These are phyloP conservation scores for Julus scandinavius DNA, from an alignment of 2,888 invertebrate species.

Conservation along the genomic window DNA sequence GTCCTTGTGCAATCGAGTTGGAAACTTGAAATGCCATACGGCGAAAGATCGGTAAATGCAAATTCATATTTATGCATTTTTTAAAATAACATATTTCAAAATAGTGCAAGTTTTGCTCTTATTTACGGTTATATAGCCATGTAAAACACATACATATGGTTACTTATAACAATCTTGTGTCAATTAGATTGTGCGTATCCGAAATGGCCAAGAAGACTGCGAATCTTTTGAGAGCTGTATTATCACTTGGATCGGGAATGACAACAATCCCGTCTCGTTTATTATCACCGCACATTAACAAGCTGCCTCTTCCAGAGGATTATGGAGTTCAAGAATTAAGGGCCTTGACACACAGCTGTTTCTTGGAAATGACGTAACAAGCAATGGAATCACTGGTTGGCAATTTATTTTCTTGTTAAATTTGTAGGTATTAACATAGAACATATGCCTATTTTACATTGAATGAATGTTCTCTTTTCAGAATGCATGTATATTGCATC, in stretches of 20 bases:
- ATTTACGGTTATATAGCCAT: no score
- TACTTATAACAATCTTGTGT: background rate
- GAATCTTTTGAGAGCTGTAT: conserved; percentile 68
- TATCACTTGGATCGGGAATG: conserved; percentile 62
- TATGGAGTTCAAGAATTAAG: conserved; percentile 70
- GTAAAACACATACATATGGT: background rate
- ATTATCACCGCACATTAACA: conserved; percentile 68
- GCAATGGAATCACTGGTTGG: background rate
- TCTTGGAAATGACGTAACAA: conserved; percentile 62
- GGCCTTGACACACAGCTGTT: conserved; percentile 63
- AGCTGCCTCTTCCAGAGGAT: conserved; percentile 73
- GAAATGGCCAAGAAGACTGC: conserved; percentile 72
- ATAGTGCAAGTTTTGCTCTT: no score
- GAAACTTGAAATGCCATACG: conserved; percentile 68
- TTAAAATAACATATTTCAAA: no score
- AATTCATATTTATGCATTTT: background rate
- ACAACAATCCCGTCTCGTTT: conserved; percentile 64
- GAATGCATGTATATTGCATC: conserved; percentile 5
- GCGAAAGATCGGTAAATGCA: conserved; percentile 69
- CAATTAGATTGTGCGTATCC: conserved; percentile 69
- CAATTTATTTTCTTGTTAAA: background rate
- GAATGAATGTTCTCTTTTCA: conserved; percentile 25
- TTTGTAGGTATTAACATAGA: background rate
- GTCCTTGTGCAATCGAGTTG: conserved; percentile 69
- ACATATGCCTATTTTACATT: background rate